Base-by-base conservation (phyloP, 2,888 invertebrate species). In the Theodoxus fluviatilis region DNA sequence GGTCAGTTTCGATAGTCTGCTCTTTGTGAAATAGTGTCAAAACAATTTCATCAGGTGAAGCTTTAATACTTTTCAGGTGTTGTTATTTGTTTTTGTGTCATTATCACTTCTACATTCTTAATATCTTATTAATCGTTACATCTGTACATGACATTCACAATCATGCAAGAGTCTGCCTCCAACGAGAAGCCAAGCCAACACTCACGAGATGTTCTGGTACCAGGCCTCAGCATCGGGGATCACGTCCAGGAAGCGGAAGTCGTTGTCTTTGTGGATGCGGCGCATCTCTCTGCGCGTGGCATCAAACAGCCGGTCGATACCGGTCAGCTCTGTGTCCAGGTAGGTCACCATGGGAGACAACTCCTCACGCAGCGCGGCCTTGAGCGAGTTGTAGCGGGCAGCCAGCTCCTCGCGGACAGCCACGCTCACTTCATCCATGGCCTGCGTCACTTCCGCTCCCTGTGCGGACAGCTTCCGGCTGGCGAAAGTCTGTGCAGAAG, bases 261-360 rank as follows among this genome's bases (percentile, higher is more conserved):
- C 78, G 72, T 82, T 82, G 25, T 77, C 40, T 31, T 61, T 67
- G 72, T 79, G 73, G 78, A 81, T 80, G 40, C 74, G 69, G 43
- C 55, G 74, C 67, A 82, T 31, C 55, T 74, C 75, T 52, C 68
- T 61, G 40, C 73, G 74, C 67, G 78, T 67, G n/a, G 63, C 63
- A 22, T 69, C 69, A 49, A 80, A 52, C 28, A 76, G 72, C 47
- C 70, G 63, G 67, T 75, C 76, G 0, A 77, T 47, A 6, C 38
- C 22, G 7, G 67, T 65, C 57, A 82, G 38, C 64, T 78, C 77
- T 35, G 72, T 67, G 7, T 76, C 75, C 31, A 79, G 25, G 9
- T 71, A 63, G 22, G 73, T 71, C 7, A 75, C 38, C 35, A 78
- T 37, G 31, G 81, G 80, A 12, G 73, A 65, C 33, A 80, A 49